Conservation (phyloP, 2,797 vertebrate genomes). For the Hyperoplus lanceolatus region DNA sequence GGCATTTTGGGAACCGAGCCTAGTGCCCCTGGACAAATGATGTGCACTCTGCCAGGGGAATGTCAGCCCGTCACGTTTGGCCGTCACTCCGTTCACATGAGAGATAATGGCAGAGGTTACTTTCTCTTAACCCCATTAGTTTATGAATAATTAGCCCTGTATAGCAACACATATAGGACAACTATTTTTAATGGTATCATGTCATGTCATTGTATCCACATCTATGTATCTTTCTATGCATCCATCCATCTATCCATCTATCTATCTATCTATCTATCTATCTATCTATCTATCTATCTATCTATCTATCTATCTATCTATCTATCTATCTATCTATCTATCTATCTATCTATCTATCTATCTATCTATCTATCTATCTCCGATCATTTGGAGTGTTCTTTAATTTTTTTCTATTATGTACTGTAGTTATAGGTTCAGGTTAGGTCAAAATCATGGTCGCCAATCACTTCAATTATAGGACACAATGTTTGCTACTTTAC, state of each 20-base stretch:
- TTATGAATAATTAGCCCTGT: constrained; percentile 81
- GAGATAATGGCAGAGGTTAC: constrained; percentile 73
- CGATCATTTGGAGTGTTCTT: no score
- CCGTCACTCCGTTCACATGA: constrained; percentile 75
- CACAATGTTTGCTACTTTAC: no score
- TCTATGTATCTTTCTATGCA: constrained; percentile 31
- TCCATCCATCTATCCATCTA: neutral
- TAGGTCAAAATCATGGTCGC: no score
- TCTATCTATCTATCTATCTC: constrained; percentile 14
- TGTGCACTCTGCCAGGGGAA: constrained; percentile 79
- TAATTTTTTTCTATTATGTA: no score
- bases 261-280: no score
- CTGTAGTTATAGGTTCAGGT: no score
- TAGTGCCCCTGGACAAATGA: constrained; percentile 82
- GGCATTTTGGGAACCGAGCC: constrained; percentile 81
- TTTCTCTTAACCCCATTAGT: constrained; percentile 73
- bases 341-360: constrained; percentile 3
- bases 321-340: constrained; percentile 11
- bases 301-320: constrained; percentile 15
- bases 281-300: neutral
- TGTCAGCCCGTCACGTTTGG: constrained; percentile 79
- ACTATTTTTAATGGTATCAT: constrained; percentile 22
- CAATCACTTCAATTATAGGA: no score
- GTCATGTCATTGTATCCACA: neutral
- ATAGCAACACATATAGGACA: constrained; percentile 23